phyloP scores from a whole-genome alignment of 2,113 vertebrate genomes.

The Microcebus ravelobensis region DNA sequence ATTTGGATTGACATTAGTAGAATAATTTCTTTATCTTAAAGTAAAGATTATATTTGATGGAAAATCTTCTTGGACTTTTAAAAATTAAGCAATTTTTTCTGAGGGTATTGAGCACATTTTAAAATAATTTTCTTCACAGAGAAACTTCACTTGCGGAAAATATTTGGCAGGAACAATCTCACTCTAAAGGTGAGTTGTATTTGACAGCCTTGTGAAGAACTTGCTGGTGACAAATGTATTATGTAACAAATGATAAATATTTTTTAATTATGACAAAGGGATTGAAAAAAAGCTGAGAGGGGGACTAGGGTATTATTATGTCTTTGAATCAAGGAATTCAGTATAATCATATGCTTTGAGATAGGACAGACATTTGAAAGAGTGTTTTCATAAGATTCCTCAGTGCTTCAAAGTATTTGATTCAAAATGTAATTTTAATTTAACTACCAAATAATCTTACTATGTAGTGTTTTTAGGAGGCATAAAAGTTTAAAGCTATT shows the following conservation, averaged over 20 bases:
- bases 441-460: slow-evolving; percentile 3
- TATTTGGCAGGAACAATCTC: slow-evolving; percentile 45
- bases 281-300: not conserved
- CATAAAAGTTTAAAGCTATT: not conserved
- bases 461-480: not conserved
- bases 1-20: slow-evolving; percentile 8
- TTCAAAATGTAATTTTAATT: slow-evolving; percentile 52
- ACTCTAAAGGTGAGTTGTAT: slow-evolving; percentile 76
- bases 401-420: slow-evolving; percentile 37
- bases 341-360: not conserved
- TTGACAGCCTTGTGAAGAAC: not conserved
- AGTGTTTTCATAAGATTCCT: slow-evolving; percentile 19
- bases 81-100: slow-evolving; percentile 45
- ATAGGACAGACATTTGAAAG: slow-evolving; percentile 14
- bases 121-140: slow-evolving; percentile 75
- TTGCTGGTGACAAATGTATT: slow-evolving; percentile 21
- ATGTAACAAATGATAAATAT: not conserved
- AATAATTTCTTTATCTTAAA: slow-evolving; percentile 35
- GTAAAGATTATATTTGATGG: slow-evolving; percentile 26
- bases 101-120: slow-evolving; percentile 49
- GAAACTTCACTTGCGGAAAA: slow-evolving; percentile 69
- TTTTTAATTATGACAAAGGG: slow-evolving; percentile 39
- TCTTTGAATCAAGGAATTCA: slow-evolving; percentile 54
- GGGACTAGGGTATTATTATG: not conserved
- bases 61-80: slow-evolving; percentile 27